Conservation (phyloP, 2,113 vertebrate species). For the Desmodus rotundus region DNA sequence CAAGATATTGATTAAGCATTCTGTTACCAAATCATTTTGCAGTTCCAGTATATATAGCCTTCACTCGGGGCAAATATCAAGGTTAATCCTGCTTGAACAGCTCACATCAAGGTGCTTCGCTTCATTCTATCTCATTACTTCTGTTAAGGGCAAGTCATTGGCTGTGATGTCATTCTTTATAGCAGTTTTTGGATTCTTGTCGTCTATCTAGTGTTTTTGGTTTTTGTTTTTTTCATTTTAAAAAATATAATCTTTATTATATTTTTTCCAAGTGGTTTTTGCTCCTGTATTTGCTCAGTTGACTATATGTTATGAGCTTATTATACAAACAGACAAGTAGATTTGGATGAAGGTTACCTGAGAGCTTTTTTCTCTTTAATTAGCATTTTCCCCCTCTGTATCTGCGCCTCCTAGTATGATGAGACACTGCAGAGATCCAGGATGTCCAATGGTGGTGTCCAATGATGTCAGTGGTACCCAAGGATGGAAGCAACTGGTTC, state of each 20-base stretch:
- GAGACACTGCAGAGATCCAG: not conserved
- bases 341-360: not conserved
- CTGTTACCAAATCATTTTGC: not conserved
- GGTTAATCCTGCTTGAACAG: not conserved
- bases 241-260: too few relatives aligned
- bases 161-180: not conserved
- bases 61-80: not conserved
- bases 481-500: not conserved
- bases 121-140: not conserved
- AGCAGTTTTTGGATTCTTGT: not conserved
- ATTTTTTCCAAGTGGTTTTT: not conserved
- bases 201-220: not conserved
- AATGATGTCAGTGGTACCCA: not conserved
- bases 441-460: not conserved
- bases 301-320: not conserved
- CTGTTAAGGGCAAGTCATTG: not conserved
- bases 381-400: not conserved
- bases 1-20: not conserved
- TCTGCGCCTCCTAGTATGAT: not conserved
- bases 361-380: not conserved
- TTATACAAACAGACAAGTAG: not conserved
- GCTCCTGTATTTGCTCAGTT: not conserved
- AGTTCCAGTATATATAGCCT: not conserved
- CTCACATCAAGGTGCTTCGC: not conserved
- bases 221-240: too few relatives aligned